Evolutionary conservation across 2,888 invertebrate genomes (phyloP).

Genomic region (Drosophila nr. fundita): DNA sequence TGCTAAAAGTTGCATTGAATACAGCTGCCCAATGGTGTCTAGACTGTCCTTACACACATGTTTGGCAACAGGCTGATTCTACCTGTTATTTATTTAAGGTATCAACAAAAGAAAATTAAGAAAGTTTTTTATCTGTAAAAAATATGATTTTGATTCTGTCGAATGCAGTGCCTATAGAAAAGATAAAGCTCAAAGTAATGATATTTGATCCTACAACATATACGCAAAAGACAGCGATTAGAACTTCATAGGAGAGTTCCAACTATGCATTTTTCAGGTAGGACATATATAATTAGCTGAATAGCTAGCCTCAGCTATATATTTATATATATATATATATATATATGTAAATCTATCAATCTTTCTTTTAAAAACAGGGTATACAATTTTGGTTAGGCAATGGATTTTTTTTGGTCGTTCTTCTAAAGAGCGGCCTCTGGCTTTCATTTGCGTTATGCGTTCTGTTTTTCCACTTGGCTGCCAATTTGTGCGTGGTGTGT

Average conservation of each 20-base stretch:
- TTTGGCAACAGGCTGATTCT: neutral
- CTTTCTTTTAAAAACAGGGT: neutral
- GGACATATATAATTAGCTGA: neutral
- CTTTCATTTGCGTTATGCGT: constrained; percentile 44
- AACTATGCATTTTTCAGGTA: neutral
- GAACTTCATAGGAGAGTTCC: neutral
- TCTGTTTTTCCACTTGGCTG: constrained; percentile 51
- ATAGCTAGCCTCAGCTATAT: neutral
- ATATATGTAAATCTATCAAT: neutral
- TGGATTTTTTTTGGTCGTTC: neutral
- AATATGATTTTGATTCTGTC: neutral
- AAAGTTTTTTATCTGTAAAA: neutral
- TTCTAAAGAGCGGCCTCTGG: constrained; percentile 25
- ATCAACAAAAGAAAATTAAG: neutral
- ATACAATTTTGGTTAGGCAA: neutral
- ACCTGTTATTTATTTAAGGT: neutral
- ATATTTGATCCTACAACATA: neutral
- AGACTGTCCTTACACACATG: rapidly evolving
- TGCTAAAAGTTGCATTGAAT: neutral
- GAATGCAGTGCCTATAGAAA: neutral
- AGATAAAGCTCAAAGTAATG: neutral
- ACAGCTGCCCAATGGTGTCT: neutral
- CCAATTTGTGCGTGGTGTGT: constrained; percentile 11
- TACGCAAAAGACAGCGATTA: no score
- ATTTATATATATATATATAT: neutral